Evolutionary conservation across 2,797 vertebrate species (phyloP), one percentile per base, ranked within the genome.

Genomic region (Australoheros facetus): DNA sequence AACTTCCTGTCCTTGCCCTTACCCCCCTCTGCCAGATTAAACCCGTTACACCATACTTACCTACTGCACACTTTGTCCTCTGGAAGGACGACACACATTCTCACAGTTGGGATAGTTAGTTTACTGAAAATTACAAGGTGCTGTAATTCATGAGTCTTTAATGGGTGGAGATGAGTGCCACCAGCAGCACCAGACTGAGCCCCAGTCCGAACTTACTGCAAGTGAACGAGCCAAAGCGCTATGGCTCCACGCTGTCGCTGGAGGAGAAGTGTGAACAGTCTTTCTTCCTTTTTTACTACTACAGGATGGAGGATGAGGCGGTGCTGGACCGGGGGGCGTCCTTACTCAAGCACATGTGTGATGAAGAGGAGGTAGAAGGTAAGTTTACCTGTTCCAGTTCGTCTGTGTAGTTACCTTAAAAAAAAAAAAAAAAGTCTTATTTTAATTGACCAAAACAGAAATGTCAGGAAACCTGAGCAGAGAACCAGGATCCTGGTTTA

Each of bases 231-330:
- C 97, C 96, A n/a, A 95, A 87, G 87, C 88, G 95, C 91, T 96
- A 96, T 87, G 95, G 95, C 83, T 96, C 97, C 3, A 95, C 94
- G 48, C 87, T 95, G 94, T 97, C 97, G 0, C 93, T 98, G 90
- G 96, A 97, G 94, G 97, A 99, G 91, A 97, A 96, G 95, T 97
- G 97, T 97, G 96, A 99, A 94, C 97, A 96, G 94, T 99, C 98
- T 95, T 99, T 99, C 90, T 99, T 99, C 96, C 96, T 99, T 87
- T 99, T 98, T 92, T 99, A 98, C 96, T 97, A 98, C 95, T 99
- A 98, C 92, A 99, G 98, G 96, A 97, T 99, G 97, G 98, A 99
- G 95, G 98, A 99, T 90, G 98, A 99, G 95, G 98, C 98, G 23
- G 98, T 99, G 86, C 90, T 99, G 96, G 98, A 99, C 95, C 96